Base-by-base conservation (phyloP, 2,797 vertebrate genomes). In the Enteromius paludinosus region DNA sequence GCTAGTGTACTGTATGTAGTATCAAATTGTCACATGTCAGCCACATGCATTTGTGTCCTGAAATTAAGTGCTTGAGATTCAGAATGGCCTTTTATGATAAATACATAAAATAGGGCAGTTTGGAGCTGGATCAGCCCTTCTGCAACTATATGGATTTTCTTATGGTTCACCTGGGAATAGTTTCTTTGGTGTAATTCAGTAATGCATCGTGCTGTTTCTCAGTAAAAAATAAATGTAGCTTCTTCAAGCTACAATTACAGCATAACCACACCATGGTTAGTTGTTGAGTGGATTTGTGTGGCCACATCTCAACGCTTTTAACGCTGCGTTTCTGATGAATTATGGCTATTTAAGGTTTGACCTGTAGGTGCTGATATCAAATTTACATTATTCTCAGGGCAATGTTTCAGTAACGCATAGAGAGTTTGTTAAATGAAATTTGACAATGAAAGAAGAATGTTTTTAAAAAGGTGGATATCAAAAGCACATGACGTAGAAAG, bases 201-300 rank as follows among this genome's bases (percentile, higher is more conserved):
- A 91, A 89, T 30, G 61, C 76, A 82, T 87, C 90, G 1, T 76
- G 91, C 15, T 92, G 78, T 69, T 89, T 83, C 49, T 90, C 88
- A 14, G 87, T 90, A 90, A n/a, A n/a, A 66, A 66, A 12, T 12
- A 12, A 66, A 66, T 5, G 33, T 33, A 33, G 17, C 33, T 35
- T 33, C 1, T 6, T 23, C 65, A 7, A 68, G 5, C 65, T 38
- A 5, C 35, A 23, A 5, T 43, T 41, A 7, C 0, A 2, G 20
- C 20, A 69, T 8, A 9, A 38, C 33, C 64, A 35, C 18, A 66
- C 18, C 33, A 66, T 1, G 33, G 30, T 3, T 4, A 14, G 86
- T 88, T 49, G 85, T 49, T 18, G 17, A 66, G 30, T 30, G 30
- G 30, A 30, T 30, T 30, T 30, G 30, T 30, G 91, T 66, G 95